Conservation (phyloP, 2,888 invertebrate genomes). For the Amphipyra tragopoginis region DNA sequence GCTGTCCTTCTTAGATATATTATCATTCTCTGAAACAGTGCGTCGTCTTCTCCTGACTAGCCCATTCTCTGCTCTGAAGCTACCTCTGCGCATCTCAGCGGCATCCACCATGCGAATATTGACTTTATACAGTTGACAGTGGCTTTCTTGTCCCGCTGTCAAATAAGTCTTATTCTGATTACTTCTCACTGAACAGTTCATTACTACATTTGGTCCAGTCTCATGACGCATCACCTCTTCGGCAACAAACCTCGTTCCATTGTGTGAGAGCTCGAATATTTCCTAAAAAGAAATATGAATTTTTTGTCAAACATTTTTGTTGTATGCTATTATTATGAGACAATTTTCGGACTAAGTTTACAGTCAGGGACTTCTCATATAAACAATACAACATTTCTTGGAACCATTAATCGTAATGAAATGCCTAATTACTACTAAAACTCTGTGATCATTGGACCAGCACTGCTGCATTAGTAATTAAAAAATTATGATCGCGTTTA, state of each 20-base stretch:
- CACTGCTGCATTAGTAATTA: constrained; percentile 10
- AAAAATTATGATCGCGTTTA: constrained; percentile 12
- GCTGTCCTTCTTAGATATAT: constrained; percentile 82
- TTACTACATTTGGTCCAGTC: constrained; percentile 96
- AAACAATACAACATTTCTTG: constrained; percentile 3
- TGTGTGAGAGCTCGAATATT: constrained; percentile 97
- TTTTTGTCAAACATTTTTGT: not conserved
- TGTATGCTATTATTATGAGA: not conserved
- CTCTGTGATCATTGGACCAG: constrained; percentile 25
- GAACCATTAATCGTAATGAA: constrained; percentile 9
- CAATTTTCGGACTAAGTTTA: not conserved
- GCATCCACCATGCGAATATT: constrained; percentile 90
- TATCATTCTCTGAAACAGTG: constrained; percentile 89
- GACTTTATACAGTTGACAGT: constrained; percentile 96
- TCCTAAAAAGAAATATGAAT: constrained; percentile 91
- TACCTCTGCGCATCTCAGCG: constrained; percentile 89
- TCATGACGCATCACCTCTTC: constrained; percentile 97
- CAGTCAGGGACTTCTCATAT: not conserved
- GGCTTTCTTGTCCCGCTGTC: constrained; percentile 97
- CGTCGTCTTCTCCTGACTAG: constrained; percentile 83
- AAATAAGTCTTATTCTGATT: constrained; percentile 94
- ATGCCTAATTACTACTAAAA: constrained; percentile 13
- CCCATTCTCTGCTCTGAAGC: constrained; percentile 87
- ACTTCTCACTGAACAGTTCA: constrained; percentile 95
- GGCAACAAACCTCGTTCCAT: constrained; percentile 95